phyloP scores from a whole-genome alignment of 92 coral and sea anemone species.

The Nematostella vectensis region DNA sequence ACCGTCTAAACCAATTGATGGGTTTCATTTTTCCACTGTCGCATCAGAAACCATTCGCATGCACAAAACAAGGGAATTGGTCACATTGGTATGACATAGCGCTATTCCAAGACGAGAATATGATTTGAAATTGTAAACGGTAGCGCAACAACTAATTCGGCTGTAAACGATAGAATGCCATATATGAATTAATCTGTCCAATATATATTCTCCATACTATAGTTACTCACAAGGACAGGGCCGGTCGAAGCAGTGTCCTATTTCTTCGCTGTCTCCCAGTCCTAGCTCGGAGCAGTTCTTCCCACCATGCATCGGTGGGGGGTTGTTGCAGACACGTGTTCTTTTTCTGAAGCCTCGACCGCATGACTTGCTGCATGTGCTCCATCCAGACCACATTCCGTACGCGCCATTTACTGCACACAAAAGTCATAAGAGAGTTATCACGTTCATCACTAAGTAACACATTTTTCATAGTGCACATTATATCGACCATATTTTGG shows the following conservation, averaged over 20 bases:
- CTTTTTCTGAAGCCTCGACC: conserved; percentile 83
- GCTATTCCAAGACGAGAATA: too few relatives aligned
- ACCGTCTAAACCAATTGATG: too few relatives aligned
- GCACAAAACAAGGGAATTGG: too few relatives aligned
- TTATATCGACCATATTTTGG: background rate
- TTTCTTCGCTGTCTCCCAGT: conserved; percentile 72
- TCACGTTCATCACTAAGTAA: background rate
- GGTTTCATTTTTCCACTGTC: too few relatives aligned
- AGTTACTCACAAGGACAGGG: conserved; percentile 83
- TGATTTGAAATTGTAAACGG: too few relatives aligned
- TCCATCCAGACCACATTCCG: conserved; percentile 90
- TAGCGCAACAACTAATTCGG: too few relatives aligned
- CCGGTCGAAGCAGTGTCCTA: conserved; percentile 82
- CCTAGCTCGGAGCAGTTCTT: conserved; percentile 72
- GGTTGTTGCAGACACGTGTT: conserved; percentile 62
- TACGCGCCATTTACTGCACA: conserved; percentile 62
- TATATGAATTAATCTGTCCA: background rate
- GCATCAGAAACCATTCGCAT: too few relatives aligned
- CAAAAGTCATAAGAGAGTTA: background rate
- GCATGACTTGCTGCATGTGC: conserved; percentile 84
- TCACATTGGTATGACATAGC: too few relatives aligned
- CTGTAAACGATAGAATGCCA: too few relatives aligned
- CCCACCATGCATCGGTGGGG: conserved; percentile 79
- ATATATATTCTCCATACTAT: background rate
- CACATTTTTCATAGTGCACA: background rate